A percentile compares a stretch with the other conserved stretches of the same genome.
These are phyloP conservation scores for Batillaria attramentaria DNA, from an alignment of 1,140 invertebrate genomes.

Conservation along the genomic window DNA sequence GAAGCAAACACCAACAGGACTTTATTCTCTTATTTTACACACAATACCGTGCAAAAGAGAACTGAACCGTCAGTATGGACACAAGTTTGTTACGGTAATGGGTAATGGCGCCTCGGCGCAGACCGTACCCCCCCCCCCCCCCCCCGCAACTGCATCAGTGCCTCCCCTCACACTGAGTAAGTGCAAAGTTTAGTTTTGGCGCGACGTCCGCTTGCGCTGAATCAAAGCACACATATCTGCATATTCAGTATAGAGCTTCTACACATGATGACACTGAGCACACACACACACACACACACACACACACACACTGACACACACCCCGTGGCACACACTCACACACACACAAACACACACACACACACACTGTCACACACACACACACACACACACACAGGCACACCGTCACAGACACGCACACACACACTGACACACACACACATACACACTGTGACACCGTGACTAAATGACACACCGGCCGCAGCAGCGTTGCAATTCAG, in stretches of 20 bases:
- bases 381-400: conserved; percentile 3
- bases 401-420: not conserved
- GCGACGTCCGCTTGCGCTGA: not conserved
- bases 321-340: not conserved
- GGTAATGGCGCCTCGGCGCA: too few species aligned
- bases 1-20: too few species aligned
- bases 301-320: conserved; percentile 5
- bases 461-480: not conserved
- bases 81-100: too few species aligned
- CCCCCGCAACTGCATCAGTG: not conserved
- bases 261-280: too few species aligned
- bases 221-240: not conserved
- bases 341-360: conserved; percentile 15
- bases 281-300: conserved; percentile 20
- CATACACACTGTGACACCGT: not conserved
- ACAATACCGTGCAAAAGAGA: too few species aligned
- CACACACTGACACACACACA: not conserved
- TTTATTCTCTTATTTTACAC: too few species aligned
- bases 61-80: too few species aligned
- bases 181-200: too few species aligned
- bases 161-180: too few species aligned
- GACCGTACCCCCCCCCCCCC: not conserved
- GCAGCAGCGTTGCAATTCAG: not conserved
- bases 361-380: conserved; percentile 14
- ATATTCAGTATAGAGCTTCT: not conserved